phyloP scores from a whole-genome alignment of 1,140 invertebrate genomes.

The Cylas formicarius region DNA sequence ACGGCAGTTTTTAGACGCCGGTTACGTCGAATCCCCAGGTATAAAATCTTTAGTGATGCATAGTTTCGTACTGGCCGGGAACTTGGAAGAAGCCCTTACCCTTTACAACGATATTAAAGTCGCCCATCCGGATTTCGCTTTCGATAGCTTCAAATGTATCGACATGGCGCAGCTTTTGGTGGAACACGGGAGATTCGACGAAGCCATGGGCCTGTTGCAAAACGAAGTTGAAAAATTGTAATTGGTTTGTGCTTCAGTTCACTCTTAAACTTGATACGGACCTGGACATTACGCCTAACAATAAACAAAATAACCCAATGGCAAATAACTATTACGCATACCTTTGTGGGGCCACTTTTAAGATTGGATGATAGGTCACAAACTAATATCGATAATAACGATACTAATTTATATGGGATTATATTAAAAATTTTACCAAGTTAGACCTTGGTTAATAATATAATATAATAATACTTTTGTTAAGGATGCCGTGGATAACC shows the following conservation, averaged over 20 bases:
- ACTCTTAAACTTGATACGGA: too few species aligned
- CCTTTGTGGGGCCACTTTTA: too few species aligned
- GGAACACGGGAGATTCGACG: constrained; percentile 41
- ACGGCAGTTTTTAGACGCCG: constrained; percentile 42
- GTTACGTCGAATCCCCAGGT: constrained; percentile 44
- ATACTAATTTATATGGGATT: too few species aligned
- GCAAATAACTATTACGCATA: neutral
- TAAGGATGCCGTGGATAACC: too few species aligned
- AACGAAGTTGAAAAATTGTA: constrained; percentile 20
- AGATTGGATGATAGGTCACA: too few species aligned
- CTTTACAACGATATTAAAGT: constrained; percentile 44
- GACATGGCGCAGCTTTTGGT: constrained; percentile 48
- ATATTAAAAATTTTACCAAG: neutral
- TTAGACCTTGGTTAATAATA: too few species aligned
- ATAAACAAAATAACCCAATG: too few species aligned
- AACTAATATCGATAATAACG: too few species aligned
- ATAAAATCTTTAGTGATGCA: constrained; percentile 50
- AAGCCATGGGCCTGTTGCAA: constrained; percentile 44
- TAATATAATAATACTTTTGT: too few species aligned
- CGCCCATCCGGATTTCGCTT: constrained; percentile 41
- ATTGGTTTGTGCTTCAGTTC: neutral
- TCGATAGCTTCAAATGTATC: constrained; percentile 52
- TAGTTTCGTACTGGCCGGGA: constrained; percentile 44
- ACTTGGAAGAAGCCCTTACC: constrained; percentile 44
- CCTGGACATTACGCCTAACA: too few species aligned